Conservation (phyloP, 2,797 vertebrate genomes). For the Brachymystax lenok region DNA sequence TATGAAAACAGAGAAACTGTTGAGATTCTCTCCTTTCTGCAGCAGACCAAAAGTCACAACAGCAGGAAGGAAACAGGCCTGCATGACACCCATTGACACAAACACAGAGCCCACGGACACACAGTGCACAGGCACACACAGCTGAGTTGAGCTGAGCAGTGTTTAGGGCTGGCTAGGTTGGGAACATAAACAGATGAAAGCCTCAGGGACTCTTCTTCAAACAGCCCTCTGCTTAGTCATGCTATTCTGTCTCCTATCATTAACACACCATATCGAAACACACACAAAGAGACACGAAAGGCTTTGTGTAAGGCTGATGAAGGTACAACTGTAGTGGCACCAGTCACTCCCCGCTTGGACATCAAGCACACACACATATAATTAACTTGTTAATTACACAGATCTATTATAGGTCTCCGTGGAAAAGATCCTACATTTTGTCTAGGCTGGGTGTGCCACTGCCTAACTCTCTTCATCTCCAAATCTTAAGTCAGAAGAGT, state of each 20-base stretch:
- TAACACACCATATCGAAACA: conserved; percentile 2
- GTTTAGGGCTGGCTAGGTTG: conserved; percentile 44
- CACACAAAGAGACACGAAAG: conserved; percentile 6
- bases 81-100: conserved; percentile 7
- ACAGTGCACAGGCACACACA: neutral
- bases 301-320: neutral
- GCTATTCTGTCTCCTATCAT: conserved; percentile 3
- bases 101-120: neutral
- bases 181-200: conserved; percentile 43
- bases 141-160: neutral
- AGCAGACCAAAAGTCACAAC: conserved; percentile 8
- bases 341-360: neutral
- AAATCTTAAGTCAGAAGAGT: neutral
- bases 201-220: conserved; percentile 29
- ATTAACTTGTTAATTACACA: neutral
- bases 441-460: neutral
- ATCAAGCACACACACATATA: neutral
- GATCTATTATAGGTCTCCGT: neutral
- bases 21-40: conserved; percentile 9
- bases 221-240: conserved; percentile 12
- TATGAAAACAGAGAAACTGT: conserved; percentile 10
- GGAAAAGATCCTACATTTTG: neutral
- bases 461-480: neutral
- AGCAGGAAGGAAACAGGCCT: conserved; percentile 16
- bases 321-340: neutral